A percentile compares a stretch with the other conserved stretches of the same genome.
phyloP scores from a whole-genome alignment of 2,797 vertebrate species.

The Astyanax mexicanus region DNA sequence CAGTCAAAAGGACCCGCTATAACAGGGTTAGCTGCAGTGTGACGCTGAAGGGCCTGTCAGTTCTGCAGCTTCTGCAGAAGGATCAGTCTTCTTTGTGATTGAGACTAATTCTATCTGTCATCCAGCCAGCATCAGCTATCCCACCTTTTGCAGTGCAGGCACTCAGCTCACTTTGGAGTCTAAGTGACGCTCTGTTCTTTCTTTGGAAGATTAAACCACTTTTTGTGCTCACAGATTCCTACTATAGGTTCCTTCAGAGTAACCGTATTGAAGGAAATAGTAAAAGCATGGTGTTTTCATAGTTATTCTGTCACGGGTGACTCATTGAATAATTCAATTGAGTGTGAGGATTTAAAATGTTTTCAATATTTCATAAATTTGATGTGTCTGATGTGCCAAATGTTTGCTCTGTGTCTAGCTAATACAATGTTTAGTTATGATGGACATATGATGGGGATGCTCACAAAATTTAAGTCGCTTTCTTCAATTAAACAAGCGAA shows the following conservation, averaged over 20 bases:
- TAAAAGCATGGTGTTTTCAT: no score
- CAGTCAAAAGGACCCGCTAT: not conserved
- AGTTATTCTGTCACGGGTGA: no score
- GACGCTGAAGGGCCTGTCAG: slow-evolving; percentile 1
- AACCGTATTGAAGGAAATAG: no score
- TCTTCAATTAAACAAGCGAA: no score
- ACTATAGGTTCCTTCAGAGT: not conserved
- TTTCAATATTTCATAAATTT: no score
- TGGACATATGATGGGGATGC: no score
- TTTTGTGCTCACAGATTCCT: not conserved
- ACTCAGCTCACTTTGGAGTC: not conserved
- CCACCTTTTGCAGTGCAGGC: slow-evolving; percentile 2
- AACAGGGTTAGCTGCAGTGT: not conserved
- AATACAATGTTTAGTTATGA: no score
- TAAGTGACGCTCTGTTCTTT: not conserved
- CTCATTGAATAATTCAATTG: no score
- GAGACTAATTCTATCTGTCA: slow-evolving; percentile 14
- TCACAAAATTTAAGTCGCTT: no score
- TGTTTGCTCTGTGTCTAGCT: no score
- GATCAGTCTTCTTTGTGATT: slow-evolving; percentile 10
- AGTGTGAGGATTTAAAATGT: no score
- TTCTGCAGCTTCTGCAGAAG: not conserved
- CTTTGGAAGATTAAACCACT: not conserved
- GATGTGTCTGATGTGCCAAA: no score
- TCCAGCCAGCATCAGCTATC: not conserved